Conservation (phyloP, 2,888 invertebrate species). For the Fabriciana adippe region DNA sequence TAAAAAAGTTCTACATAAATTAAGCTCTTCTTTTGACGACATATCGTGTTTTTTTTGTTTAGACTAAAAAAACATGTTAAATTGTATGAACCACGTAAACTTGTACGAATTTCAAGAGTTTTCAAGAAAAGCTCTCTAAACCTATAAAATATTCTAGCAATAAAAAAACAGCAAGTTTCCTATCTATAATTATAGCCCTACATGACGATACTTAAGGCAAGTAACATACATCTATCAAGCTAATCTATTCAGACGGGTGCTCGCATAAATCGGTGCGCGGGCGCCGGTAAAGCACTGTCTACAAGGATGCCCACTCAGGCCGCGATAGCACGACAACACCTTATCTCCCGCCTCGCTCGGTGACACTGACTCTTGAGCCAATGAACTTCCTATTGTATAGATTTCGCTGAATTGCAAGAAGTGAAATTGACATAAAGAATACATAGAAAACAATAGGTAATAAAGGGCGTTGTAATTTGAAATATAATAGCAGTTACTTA, state of each 20-base stretch:
- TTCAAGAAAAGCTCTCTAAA: neutral
- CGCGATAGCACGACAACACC: conserved; percentile 47
- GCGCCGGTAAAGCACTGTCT: conserved; percentile 56
- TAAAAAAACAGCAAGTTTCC: neutral
- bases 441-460: too few species aligned
- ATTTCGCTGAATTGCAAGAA: too few species aligned
- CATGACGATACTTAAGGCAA: conserved; percentile 24
- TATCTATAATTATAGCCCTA: conserved; percentile 23
- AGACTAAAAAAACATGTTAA: too few species aligned
- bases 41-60: too few species aligned
- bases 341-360: conserved; percentile 49
- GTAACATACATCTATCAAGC: conserved; percentile 53
- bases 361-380: conserved; percentile 46
- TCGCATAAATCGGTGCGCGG: conserved; percentile 59
- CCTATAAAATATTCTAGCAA: neutral
- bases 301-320: conserved; percentile 54
- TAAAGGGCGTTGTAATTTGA: too few species aligned
- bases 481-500: too few species aligned
- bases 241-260: conserved; percentile 57
- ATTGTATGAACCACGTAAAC: neutral
- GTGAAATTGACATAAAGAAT: too few species aligned
- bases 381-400: conserved; percentile 29
- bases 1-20: too few species aligned
- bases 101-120: neutral
- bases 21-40: too few species aligned